Percentiles rank a stretch among this genome's conserved stretches.
Conservation (phyloP, 64 coral and sea anemone genomes). For the Astreopora myriophthalma region DNA sequence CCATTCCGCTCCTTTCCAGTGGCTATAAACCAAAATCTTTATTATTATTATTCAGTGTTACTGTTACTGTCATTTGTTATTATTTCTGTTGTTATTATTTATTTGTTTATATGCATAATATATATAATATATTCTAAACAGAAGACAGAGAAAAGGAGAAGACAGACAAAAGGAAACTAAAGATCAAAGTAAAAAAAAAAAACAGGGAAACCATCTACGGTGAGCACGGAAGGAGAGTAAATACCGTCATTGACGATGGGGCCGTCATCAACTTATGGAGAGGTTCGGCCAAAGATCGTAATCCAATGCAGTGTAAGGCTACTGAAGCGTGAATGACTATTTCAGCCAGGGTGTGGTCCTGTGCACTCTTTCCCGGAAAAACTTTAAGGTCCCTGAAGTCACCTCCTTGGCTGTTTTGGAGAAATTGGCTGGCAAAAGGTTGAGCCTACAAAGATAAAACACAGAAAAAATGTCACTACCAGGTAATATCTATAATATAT, state of each 20-base stretch:
- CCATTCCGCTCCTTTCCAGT: no score
- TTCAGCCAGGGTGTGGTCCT: constrained; percentile 25
- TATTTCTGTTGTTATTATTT: no score
- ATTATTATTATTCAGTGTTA: no score
- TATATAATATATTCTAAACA: no score
- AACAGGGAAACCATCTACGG: neutral
- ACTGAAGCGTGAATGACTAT: constrained; percentile 30
- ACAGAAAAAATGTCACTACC: neutral
- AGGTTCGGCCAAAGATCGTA: neutral
- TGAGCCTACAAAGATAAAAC: neutral
- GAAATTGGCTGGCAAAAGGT: neutral
- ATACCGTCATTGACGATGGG: neutral
- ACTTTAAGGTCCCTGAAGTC: constrained; percentile 7
- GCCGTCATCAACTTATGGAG: neutral
- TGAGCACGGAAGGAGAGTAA: no score
- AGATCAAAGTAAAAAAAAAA: no score
- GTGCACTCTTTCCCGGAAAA: constrained; percentile 16
- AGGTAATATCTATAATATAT: neutral
- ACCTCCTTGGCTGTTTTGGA: constrained; percentile 18
- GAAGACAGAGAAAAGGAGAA: no score
- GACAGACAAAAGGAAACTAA: no score
- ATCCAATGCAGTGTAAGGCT: neutral
- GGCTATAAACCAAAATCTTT: no score
- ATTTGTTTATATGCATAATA: no score
- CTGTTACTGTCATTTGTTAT: no score